Conservation (phyloP, 2,888 invertebrate genomes). For the Alloplasta piceator region DNA sequence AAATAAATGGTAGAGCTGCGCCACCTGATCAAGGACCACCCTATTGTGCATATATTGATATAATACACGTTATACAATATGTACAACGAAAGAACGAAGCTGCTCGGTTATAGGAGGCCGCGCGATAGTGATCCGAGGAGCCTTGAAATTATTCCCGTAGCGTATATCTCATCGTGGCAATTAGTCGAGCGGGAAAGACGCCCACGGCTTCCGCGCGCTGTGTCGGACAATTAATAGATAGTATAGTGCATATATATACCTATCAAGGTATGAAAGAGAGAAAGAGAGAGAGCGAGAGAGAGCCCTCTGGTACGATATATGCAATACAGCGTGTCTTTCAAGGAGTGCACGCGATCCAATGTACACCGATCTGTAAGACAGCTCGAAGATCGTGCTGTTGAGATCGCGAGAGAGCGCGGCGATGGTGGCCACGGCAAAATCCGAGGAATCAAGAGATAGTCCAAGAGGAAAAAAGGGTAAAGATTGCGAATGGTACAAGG, state of each 20-base stretch:
- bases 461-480: slow-evolving; percentile 11
- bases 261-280: slow-evolving; percentile 23
- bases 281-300: slow-evolving; percentile 37
- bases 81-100: slow-evolving; percentile 33
- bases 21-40: not conserved
- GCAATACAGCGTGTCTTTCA: slow-evolving; percentile 56
- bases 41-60: slow-evolving; percentile 32
- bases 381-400: slow-evolving; percentile 63
- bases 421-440: slow-evolving; percentile 20
- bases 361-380: slow-evolving; percentile 65
- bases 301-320: slow-evolving; percentile 39
- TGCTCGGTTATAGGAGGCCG: slow-evolving; percentile 53
- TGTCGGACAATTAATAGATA: slow-evolving; percentile 81
- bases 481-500: not conserved
- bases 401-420: slow-evolving; percentile 56
- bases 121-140: slow-evolving; percentile 65
- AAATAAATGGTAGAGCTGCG: too few species aligned
- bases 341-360: slow-evolving; percentile 65
- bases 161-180: slow-evolving; percentile 76
- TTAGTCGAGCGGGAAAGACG: slow-evolving; percentile 79
- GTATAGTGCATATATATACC: slow-evolving; percentile 53
- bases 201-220: slow-evolving; percentile 77
- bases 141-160: slow-evolving; percentile 73
- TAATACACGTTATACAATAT: slow-evolving; percentile 41
- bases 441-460: slow-evolving; percentile 47